Percentiles rank a stretch among this genome's conserved stretches.
Evolutionary conservation across 2,113 vertebrate species (phyloP).

Genomic region (Oophaga pumilio): DNA sequence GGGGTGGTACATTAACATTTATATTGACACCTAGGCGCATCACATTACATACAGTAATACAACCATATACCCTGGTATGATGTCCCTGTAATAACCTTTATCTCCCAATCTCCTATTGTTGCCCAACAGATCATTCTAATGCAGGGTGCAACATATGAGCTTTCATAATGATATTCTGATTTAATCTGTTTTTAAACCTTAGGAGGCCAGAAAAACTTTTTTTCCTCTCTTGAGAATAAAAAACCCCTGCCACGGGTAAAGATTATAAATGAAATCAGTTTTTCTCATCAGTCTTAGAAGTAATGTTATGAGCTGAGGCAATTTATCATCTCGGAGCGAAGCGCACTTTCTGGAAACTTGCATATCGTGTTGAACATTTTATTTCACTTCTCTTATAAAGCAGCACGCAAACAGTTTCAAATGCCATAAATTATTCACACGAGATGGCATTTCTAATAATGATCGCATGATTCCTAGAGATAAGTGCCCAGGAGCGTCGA

Average conservation of each 20-base stretch:
- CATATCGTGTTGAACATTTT: conserved; percentile 55
- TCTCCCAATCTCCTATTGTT: neutral
- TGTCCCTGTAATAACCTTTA: neutral
- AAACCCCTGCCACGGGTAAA: conserved; percentile 11
- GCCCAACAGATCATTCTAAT: neutral
- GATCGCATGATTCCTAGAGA: conserved; percentile 33
- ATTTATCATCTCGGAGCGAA: conserved; percentile 61
- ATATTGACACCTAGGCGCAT: too few relatives aligned
- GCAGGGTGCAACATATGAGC: neutral
- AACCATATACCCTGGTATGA: neutral
- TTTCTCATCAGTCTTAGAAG: conserved; percentile 58
- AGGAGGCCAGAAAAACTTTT: neutral
- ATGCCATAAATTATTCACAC: conserved; percentile 60
- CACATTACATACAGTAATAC: neutral
- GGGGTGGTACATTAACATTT: too few relatives aligned
- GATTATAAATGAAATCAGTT: conserved; percentile 56
- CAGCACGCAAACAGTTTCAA: conserved; percentile 62
- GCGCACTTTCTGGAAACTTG: conserved; percentile 58
- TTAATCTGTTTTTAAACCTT: conserved; percentile 43
- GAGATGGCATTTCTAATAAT: conserved; percentile 45
- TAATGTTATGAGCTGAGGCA: conserved; percentile 60
- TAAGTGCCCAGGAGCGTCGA: neutral
- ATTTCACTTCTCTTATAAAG: conserved; percentile 63
- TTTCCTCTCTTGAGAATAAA: conserved; percentile 14
- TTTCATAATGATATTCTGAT: conserved; percentile 8